Percentiles rank a stretch among this genome's conserved stretches.
Evolutionary conservation across 2,888 invertebrate species (phyloP).

Genomic region (Heliconius aoede): DNA sequence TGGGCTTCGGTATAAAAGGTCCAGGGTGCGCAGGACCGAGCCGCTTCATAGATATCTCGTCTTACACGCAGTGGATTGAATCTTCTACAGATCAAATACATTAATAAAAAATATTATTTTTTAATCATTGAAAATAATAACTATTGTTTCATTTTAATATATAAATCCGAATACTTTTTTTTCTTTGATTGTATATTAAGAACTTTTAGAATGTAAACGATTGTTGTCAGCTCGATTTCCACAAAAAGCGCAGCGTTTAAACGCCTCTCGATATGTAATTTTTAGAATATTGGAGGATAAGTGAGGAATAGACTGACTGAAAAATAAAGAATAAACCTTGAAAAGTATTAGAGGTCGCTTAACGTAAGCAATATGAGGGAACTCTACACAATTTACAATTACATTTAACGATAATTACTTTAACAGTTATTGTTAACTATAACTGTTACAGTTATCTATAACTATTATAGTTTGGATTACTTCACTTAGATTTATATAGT

Average conservation of each 20-base stretch:
- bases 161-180: neutral
- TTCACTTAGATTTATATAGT: conserved; percentile 21
- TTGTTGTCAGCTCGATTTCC: neutral
- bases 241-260: too few species aligned
- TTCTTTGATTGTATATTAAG: too few species aligned
- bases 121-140: neutral
- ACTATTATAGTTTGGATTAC: conserved; percentile 18
- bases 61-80: conserved; percentile 60
- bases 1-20: conserved; percentile 64
- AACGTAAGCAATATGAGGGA: neutral
- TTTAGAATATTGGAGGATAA: neutral
- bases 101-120: conserved; percentile 20
- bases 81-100: conserved; percentile 49
- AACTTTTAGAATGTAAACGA: neutral
- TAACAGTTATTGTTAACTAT: neutral
- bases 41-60: conserved; percentile 57
- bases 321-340: too few species aligned
- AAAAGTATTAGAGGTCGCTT: neutral
- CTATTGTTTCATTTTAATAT: neutral
- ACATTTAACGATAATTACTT: conserved; percentile 25
- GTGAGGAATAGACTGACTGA: neutral
- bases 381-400: conserved; percentile 10
- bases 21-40: conserved; percentile 64
- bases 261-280: too few species aligned
- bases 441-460: neutral